These are phyloP conservation scores for Salticus scenicus DNA, from an alignment of 2,888 invertebrate genomes.

Conservation along the genomic window DNA sequence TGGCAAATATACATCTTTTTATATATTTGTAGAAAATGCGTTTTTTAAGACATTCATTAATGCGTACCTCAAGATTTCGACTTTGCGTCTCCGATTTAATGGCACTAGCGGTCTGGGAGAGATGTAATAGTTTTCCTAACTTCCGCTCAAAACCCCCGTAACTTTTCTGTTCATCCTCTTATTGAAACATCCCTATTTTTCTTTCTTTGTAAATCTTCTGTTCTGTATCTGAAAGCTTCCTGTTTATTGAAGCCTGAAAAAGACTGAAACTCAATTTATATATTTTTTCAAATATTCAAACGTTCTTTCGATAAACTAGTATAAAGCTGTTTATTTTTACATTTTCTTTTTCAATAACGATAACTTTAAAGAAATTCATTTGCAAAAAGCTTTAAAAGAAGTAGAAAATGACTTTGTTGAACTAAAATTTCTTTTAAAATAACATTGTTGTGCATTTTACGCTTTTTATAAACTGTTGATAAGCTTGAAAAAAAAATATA, in stretches of 20 bases:
- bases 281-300: no score
- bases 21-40: no score
- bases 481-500: no score
- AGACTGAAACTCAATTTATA: conserved; percentile 11
- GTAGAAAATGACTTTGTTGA: no score
- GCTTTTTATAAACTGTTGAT: no score
- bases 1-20: neutral
- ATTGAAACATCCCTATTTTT: neutral
- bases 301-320: no score
- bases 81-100: neutral
- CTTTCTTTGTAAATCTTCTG: conserved; percentile 32
- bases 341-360: no score
- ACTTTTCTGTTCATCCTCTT: neutral
- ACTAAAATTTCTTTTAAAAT: no score
- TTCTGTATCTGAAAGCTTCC: conserved; percentile 53
- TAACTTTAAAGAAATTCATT: no score
- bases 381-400: no score
- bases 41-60: neutral
- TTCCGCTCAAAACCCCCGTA: neutral
- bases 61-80: neutral
- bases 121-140: neutral
- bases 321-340: no score
- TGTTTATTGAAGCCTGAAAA: conserved; percentile 46
- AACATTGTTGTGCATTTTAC: no score
- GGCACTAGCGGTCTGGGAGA: neutral